These are phyloP conservation scores for Agonum fuliginosum DNA, from an alignment of 2,888 invertebrate genomes.

Conservation along the genomic window DNA sequence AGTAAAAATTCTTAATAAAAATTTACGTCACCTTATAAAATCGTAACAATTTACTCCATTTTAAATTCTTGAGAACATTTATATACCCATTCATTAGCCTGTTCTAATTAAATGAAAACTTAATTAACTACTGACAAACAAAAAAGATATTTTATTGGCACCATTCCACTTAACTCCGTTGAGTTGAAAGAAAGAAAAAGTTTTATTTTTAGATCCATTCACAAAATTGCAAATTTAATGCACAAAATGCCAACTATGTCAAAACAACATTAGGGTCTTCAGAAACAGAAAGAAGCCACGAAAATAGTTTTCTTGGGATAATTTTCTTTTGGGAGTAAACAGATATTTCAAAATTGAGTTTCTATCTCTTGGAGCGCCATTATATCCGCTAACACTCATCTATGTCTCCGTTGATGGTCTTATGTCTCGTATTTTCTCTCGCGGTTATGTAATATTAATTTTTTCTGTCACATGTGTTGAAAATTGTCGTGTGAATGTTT, in stretches of 20 bases:
- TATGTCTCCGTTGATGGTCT: neutral
- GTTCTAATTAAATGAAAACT: conserved; percentile 51
- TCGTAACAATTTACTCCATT: conserved; percentile 19
- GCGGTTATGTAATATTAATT: neutral
- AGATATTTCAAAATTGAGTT: neutral
- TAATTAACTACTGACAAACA: conserved; percentile 48
- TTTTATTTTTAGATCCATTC: conserved; percentile 45
- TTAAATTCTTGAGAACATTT: conserved; percentile 30
- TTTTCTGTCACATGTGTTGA: no score
- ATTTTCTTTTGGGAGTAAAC: neutral
- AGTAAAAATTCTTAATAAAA: no score
- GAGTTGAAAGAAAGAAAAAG: conserved; percentile 10
- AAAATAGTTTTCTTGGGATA: no score
- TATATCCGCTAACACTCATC: neutral
- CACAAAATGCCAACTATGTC: conserved; percentile 6
- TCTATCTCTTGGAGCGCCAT: conserved; percentile 16
- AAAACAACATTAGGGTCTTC: neutral
- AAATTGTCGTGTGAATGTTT: no score
- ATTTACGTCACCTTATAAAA: conserved; percentile 32
- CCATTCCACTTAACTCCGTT: conserved; percentile 35
- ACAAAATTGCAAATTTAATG: conserved; percentile 18
- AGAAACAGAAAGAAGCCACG: neutral
- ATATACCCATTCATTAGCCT: conserved; percentile 33
- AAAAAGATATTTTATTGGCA: conserved; percentile 54
- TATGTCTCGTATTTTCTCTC: neutral